Base-by-base conservation (phyloP, 2,888 invertebrate genomes). In the Caenorhabditis plicata region DNA sequence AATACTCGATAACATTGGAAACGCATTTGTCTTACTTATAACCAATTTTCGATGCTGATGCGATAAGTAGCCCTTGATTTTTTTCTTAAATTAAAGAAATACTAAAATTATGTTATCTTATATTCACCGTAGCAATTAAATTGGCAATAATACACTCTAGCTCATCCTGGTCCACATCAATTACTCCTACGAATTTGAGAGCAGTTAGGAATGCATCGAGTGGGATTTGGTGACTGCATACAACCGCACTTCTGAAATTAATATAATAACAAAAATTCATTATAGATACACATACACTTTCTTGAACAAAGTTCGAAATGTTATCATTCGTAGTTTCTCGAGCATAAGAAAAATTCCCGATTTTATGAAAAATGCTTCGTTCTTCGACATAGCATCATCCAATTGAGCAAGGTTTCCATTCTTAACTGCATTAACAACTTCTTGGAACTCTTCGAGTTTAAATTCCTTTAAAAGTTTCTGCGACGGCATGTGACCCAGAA, bases 51-150 rank as follows among this genome's bases (percentile, higher is more conserved):
- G 89, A 83, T 98, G 95, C 74, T 91, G 90, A 84, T 92, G 90
- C 0, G 95, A 94, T 79, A 98, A 92, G 82, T 98, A 98, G 0
- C 98, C 96, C 82, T 95, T 95, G 73, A 98, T 92, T 85, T 92
- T 94, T 22, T 92, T 92, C 83, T 85, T 80, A 38, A 50, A 65
- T 29, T 27, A 44, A 17, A 32, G 17, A 31, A 4, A n/a, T 27
- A 36, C 36, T 8, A 22, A 32, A 32, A 15, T 32, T 32, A 5
- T 15, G 4, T 13, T 8, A 15, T 13, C 32, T 4, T 13, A 32
- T 32, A 15, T 32, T 39, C 48, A 84, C 85, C 79, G 94, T 93
- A 80, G 88, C 91, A 75, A 98, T 96, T 48, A 98, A 86, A 85
- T 95, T 96, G 1, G 94, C 92, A 3, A 96, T 88, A 75, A 96